phyloP scores from a whole-genome alignment of 37 sponge, comb jelly and placozoan genomes.

The Geodia barretti region DNA sequence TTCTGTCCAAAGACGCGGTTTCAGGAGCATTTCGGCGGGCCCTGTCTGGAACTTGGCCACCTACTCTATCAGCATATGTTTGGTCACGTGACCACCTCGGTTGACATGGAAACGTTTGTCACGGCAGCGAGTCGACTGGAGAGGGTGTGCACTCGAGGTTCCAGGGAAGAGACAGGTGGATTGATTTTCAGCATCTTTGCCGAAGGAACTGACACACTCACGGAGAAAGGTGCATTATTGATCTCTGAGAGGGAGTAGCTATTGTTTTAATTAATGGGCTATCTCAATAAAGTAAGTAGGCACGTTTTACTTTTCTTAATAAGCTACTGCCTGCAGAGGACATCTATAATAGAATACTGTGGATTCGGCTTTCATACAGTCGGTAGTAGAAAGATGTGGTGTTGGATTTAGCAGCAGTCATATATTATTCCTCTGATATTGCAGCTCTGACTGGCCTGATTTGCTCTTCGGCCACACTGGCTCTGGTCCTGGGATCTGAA shows the following conservation, averaged over 20 bases:
- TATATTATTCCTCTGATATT: too few relatives aligned
- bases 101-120: constrained; percentile 20
- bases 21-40: constrained; percentile 51
- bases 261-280: too few relatives aligned
- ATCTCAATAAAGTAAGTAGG: too few relatives aligned
- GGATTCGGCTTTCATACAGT: too few relatives aligned
- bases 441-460: constrained; percentile 34
- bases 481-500: constrained; percentile 31
- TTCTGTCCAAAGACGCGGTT: constrained; percentile 20
- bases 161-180: constrained; percentile 18
- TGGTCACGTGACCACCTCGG: background rate
- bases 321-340: too few relatives aligned
- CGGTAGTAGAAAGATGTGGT: too few relatives aligned
- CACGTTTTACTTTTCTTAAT: too few relatives aligned
- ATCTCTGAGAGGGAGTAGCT: too few relatives aligned
- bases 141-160: background rate
- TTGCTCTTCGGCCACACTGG: constrained; percentile 35
- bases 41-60: constrained; percentile 47
- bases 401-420: too few relatives aligned
- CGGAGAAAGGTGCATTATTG: constrained; percentile 11
- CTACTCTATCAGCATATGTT: constrained; percentile 44
- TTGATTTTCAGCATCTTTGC: constrained; percentile 30
- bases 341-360: too few relatives aligned
- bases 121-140: background rate
- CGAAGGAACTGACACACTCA: constrained; percentile 16